A percentile compares a stretch with the other conserved stretches of the same genome.
Conservation (phyloP, 2,113 vertebrate species). For the Empidonax alnorum region DNA sequence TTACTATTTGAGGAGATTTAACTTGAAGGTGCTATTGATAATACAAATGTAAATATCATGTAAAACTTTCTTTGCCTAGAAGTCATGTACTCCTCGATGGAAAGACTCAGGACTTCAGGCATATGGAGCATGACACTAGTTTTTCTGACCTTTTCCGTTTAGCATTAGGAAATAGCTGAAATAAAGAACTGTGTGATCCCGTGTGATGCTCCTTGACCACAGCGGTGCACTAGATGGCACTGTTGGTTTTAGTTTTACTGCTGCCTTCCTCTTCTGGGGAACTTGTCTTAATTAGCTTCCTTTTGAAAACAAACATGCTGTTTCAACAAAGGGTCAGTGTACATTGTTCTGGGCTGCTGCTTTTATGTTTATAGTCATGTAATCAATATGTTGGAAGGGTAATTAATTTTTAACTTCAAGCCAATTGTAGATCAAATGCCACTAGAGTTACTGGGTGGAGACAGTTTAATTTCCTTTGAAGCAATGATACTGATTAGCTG, state of each 20-base stretch:
- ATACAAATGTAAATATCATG: background rate
- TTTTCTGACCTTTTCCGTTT: background rate
- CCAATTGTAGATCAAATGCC: conserved; percentile 79
- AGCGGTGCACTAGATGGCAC: conserved; percentile 71
- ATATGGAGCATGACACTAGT: background rate
- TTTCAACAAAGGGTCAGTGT: conserved; percentile 77
- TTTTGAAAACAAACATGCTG: conserved; percentile 78
- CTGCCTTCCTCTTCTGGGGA: background rate
- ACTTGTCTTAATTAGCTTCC: conserved; percentile 64
- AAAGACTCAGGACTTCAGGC: background rate
- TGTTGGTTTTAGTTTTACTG: conserved; percentile 63
- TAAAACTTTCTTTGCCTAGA: background rate
- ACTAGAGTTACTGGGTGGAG: conserved; percentile 73
- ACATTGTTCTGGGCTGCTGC: conserved; percentile 74
- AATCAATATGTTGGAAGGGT: conserved; percentile 83
- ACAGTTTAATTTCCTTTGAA: conserved; percentile 76
- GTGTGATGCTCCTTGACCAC: background rate
- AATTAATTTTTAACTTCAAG: conserved; percentile 85
- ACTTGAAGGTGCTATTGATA: background rate
- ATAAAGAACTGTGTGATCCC: rapidly evolving
- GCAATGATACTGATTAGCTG: conserved; percentile 69
- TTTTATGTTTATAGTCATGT: conserved; percentile 82
- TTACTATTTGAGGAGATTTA: background rate
- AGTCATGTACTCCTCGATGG: background rate
- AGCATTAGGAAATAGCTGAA: background rate